Percentiles rank a stretch among this genome's conserved stretches.
Conservation (phyloP, 1,140 invertebrate species). For the Monomorium pharaonis region DNA sequence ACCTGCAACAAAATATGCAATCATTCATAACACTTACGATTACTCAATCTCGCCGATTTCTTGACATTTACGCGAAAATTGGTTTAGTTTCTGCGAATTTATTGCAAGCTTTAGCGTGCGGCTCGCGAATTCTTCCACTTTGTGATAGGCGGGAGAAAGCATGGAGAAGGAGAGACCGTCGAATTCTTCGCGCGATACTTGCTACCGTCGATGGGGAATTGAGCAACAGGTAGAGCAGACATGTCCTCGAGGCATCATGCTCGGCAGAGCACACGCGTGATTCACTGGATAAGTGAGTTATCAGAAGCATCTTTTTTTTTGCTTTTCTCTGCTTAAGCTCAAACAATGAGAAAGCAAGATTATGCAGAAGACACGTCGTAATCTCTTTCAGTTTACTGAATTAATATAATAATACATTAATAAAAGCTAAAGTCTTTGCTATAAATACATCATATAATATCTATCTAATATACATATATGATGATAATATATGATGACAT, state of each 20-base stretch:
- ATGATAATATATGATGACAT: background rate
- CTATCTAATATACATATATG: background rate
- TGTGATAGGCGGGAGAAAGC: background rate
- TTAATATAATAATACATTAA: background rate
- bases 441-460: background rate
- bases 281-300: slow-evolving; percentile 76
- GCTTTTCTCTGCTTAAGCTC: slow-evolving; percentile 30
- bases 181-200: slow-evolving; percentile 73
- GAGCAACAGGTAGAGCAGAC: slow-evolving; percentile 81
- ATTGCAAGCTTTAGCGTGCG: too few relatives aligned
- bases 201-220: slow-evolving; percentile 71
- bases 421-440: background rate
- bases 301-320: slow-evolving; percentile 74
- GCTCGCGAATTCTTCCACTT: background rate
- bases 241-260: slow-evolving; percentile 76
- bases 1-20: slow-evolving; percentile 74
- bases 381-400: background rate
- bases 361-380: background rate
- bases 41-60: background rate
- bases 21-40: background rate
- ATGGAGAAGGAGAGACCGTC: slow-evolving; percentile 28
- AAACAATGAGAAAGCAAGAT: background rate
- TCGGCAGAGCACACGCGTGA: slow-evolving; percentile 72
- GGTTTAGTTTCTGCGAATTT: background rate
- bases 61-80: background rate